These are phyloP conservation scores for Microcebus tavaratra DNA, from an alignment of 2,113 vertebrate species.

Conservation along the genomic window DNA sequence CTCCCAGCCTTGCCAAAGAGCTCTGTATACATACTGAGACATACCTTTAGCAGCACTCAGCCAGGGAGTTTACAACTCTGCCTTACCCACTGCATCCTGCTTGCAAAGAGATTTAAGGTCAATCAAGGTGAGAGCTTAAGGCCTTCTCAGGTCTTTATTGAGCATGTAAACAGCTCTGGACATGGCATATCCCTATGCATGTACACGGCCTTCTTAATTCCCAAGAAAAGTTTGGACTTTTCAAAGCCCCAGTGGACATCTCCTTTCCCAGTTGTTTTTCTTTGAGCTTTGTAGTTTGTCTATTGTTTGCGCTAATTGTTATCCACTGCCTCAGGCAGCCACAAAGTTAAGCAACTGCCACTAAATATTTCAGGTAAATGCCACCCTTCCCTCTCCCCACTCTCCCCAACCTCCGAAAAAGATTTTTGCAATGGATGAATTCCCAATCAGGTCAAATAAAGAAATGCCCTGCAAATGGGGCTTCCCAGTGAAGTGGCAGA, in stretches of 20 bases:
- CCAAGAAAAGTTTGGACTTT: not conserved
- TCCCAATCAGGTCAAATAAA: not conserved
- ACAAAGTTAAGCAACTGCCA: not conserved
- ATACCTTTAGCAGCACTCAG: too few species aligned
- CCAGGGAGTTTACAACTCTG: too few species aligned
- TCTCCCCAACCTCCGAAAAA: too few species aligned
- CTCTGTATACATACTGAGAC: not conserved
- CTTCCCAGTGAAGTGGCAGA: not conserved
- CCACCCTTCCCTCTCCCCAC: too few species aligned
- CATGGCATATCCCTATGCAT: not conserved
- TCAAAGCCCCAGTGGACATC: not conserved
- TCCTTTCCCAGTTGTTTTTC: not conserved
- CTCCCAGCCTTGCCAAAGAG: not conserved
- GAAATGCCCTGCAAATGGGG: not conserved
- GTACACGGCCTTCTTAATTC: not conserved
- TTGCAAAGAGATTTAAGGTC: not conserved
- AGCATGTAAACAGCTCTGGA: not conserved
- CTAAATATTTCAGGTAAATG: not conserved
- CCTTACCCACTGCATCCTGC: not conserved
- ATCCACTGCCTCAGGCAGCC: not conserved
- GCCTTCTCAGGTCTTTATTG: not conserved
- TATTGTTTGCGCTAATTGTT: not conserved
- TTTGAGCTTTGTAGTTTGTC: not conserved
- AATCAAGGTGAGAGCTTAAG: not conserved
- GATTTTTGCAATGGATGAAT: not conserved